A percentile compares a stretch with the other conserved stretches of the same genome.
Evolutionary conservation across 2,113 vertebrate genomes (phyloP).

Genomic region (Oryctolagus cuniculus): DNA sequence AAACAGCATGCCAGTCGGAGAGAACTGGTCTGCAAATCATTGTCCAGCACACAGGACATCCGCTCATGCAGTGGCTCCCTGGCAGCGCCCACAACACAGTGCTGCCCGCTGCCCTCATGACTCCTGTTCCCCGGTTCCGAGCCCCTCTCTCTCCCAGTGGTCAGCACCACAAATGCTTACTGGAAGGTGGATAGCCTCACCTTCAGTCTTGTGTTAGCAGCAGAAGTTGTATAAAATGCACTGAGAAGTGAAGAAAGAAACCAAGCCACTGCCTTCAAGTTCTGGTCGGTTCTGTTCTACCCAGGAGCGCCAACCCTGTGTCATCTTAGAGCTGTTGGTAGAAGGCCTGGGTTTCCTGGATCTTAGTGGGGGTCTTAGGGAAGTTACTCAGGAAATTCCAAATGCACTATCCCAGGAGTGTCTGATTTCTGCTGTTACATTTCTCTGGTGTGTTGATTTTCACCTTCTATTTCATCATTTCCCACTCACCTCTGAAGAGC

Average conservation of each 20-base stretch:
- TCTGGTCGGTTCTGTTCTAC: not conserved
- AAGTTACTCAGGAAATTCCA: not conserved
- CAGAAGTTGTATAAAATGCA: not conserved
- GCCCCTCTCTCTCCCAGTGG: not conserved
- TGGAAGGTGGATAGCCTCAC: not conserved
- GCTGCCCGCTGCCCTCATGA: not conserved
- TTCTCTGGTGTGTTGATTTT: not conserved
- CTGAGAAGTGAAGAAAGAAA: not conserved
- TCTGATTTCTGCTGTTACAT: not conserved
- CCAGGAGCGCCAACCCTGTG: not conserved
- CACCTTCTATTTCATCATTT: not conserved
- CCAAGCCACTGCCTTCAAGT: not conserved
- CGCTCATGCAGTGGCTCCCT: not conserved
- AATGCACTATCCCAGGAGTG: not conserved
- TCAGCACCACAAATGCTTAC: not conserved
- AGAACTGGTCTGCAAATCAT: not conserved
- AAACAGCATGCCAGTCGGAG: accelerated
- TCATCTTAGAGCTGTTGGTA: not conserved
- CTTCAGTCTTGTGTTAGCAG: not conserved
- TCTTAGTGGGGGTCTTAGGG: not conserved
- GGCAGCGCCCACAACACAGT: not conserved
- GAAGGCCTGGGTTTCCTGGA: no score
- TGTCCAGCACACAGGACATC: not conserved
- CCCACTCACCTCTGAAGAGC: not conserved
- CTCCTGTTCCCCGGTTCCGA: not conserved